Evolutionary conservation across 1,140 invertebrate species (phyloP), one percentile per base, ranked within the genome.

Genomic region (Papilio machaon): DNA sequence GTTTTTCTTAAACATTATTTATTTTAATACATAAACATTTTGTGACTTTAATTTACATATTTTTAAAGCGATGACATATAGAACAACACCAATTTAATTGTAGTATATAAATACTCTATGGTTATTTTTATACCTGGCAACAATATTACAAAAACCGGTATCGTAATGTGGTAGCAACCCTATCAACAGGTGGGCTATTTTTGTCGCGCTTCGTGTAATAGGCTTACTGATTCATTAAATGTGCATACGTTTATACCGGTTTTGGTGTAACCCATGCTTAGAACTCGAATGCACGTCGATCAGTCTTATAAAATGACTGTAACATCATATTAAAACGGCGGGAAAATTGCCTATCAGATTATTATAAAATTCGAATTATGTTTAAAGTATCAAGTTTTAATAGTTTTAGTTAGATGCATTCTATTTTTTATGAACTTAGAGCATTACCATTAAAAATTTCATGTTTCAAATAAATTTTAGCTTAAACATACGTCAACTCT

Each of bases 151-250:
- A 52, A 52, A 54, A 76, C 74, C 74, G 74, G 47, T 76, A 47
- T 47, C 43, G 43, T 76, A 74, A 47, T 38, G 9, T 46, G 43
- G 74, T 17, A 52, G 74, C 46, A 76, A 76, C 74, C 74, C 74
- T 76, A 76, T 19, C 70, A 43, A 73, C 73, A 73, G 43, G 74
- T 52, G 46, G 74, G 74, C 1, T 76, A 76, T 76, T 76, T 76
- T 52, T 52, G 74, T 76, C 74, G 74, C 74, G 46, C 47, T 52
- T 52, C 73, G 73, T 75, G 47, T 76, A 76, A 54, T 75, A 75
- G 74, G 74, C 74, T 75, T 76, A 76, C 74, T 23, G 74, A 76
- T 76, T 76, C 74, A 76, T 76, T 76, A 76, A 70, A 75, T 75
- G 73, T 49, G 43, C 74, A 76, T 76, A 54, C n/a, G 47, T 76